phyloP scores from a whole-genome alignment of 1,140 invertebrate genomes.

The Aplysia californica region DNA sequence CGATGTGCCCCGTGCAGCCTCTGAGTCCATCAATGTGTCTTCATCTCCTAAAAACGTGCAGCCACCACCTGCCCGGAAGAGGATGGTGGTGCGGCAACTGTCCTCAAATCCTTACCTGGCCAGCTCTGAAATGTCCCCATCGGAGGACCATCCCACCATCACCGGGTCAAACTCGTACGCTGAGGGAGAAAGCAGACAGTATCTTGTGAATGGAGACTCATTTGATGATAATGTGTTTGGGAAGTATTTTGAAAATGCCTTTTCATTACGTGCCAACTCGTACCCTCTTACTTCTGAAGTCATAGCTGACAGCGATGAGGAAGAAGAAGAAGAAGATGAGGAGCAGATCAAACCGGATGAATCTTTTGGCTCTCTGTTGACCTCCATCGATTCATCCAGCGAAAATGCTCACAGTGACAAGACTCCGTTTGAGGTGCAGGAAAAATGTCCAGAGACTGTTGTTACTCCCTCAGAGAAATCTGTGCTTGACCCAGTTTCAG shows the following conservation, averaged over 20 bases:
- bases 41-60: not conserved
- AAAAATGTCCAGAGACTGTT: too few relatives aligned
- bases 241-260: too few relatives aligned
- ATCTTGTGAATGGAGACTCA: not conserved
- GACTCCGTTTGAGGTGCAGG: too few relatives aligned
- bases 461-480: too few relatives aligned
- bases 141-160: conserved; percentile 23
- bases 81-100: conserved; percentile 20
- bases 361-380: too few relatives aligned
- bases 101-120: conserved; percentile 36
- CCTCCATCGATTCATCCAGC: too few relatives aligned
- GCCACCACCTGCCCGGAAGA: conserved; percentile 8
- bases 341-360: too few relatives aligned
- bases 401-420: too few relatives aligned
- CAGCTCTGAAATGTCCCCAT: conserved; percentile 26
- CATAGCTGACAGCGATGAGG: conserved; percentile 17
- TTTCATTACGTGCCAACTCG: too few relatives aligned
- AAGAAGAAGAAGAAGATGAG: not conserved
- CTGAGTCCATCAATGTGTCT: not conserved
- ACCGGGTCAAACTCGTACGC: conserved; percentile 26
- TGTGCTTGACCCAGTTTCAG: too few relatives aligned
- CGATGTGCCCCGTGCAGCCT: conserved; percentile 17
- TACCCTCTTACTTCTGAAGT: conserved; percentile 10
- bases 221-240: too few relatives aligned
- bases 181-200: conserved; percentile 16